Percentiles rank a stretch among this genome's conserved stretches.
Evolutionary conservation across 2,888 invertebrate genomes (phyloP).

Genomic region (Protonemura montana): DNA sequence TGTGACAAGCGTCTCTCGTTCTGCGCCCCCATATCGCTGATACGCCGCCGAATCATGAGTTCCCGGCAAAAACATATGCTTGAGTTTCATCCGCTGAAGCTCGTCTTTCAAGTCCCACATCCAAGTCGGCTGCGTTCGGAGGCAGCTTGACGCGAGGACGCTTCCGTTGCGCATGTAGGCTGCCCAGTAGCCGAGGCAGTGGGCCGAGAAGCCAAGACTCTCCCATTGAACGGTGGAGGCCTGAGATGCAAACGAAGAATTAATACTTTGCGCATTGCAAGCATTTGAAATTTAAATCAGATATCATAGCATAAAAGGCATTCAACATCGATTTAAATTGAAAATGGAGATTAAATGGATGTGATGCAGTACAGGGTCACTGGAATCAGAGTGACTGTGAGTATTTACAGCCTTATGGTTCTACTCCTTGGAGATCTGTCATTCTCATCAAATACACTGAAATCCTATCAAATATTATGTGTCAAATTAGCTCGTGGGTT

Average conservation of each 20-base stretch:
- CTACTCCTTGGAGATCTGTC: no score
- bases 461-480: no score
- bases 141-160: constrained; percentile 58
- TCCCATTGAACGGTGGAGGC: background rate
- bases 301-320: no score
- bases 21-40: constrained; percentile 53
- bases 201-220: constrained; percentile 18
- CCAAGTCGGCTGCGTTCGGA: constrained; percentile 66
- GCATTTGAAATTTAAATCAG: no score
- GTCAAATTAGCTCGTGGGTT: no score
- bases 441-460: no score
- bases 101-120: constrained; percentile 62
- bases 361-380: no score
- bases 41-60: constrained; percentile 75
- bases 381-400: no score
- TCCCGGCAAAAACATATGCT: constrained; percentile 71
- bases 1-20: constrained; percentile 57
- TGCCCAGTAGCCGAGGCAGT: constrained; percentile 46
- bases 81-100: constrained; percentile 61
- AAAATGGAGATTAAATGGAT: no score
- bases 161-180: constrained; percentile 42
- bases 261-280: background rate
- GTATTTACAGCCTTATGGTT: no score
- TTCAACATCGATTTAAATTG: no score
- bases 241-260: background rate